Base-by-base conservation (phyloP, 2,797 vertebrate genomes). In the Pangasius krempfi region DNA sequence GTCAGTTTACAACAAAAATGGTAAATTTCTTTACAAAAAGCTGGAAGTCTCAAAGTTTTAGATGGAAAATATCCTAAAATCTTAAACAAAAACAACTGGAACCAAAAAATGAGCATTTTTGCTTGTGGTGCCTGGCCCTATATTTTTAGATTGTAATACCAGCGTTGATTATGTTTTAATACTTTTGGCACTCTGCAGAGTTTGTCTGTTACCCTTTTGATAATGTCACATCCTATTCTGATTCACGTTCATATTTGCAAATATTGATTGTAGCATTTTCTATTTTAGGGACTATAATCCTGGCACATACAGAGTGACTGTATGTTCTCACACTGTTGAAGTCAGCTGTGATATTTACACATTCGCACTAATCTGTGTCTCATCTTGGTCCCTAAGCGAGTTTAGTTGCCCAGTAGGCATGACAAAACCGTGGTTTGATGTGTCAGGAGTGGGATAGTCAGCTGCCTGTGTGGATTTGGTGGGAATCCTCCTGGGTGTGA, bases 381-480 rank as follows among this genome's bases (percentile, higher is more conserved):
- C 37, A 82, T 83, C 80, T n/a, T 18, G 14, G 13, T 62, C 37
- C 58, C 58, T 0, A 13, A 83, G 37, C 9, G 84, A 86, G 30
- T 33, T 18, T 73, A 73, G 88, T 92, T 90, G 87, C 50, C 30
- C 54, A 89, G 90, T 90, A 92, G 89, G 90, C 85, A 92, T 89
- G 92, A 89, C 90, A 92, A 89, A 89, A 88, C 89, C 79, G 58
- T 85, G 68, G 89, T 91, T 87, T 90, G 86, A 91, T 70, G 76
- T 88, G 80, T 84, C 62, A 33, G 78, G 70, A 62, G 85, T 85
- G 70, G 79, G 72, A 76, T 78, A 60, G 88, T 76, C 92, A 88
- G 91, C 93, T 91, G 91, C 89, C 90, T 78, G 87, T 40, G 50
- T 88, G 90, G 90, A 93, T 93, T 88, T 89, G 82, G 56, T 25